These are phyloP conservation scores for Osmoderma eremita DNA, from an alignment of 2,888 invertebrate genomes.

Conservation along the genomic window DNA sequence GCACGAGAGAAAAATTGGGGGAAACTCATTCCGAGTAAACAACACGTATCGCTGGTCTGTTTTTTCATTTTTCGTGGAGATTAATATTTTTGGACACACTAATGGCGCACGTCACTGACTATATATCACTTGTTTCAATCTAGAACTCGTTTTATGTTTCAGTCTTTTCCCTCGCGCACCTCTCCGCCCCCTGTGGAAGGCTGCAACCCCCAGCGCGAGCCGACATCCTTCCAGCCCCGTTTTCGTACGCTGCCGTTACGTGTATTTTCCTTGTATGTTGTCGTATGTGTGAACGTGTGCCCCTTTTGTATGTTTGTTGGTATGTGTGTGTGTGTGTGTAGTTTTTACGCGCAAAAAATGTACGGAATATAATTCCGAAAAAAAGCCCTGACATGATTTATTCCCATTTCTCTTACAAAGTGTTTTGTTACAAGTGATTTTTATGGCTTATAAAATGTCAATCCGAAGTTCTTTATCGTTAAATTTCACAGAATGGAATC, in stretches of 20 bases:
- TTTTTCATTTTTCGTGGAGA: constrained; percentile 65
- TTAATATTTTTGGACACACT: constrained; percentile 67
- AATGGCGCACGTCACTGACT: constrained; percentile 66
- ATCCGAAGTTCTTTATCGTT: constrained; percentile 58
- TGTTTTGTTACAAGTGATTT: constrained; percentile 62
- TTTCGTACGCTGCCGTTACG: constrained; percentile 31
- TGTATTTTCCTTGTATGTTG: constrained; percentile 1
- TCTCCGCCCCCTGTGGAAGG: constrained; percentile 37
- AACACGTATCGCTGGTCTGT: constrained; percentile 55
- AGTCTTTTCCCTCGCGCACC: constrained; percentile 50
- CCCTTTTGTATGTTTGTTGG: constrained; percentile 46
- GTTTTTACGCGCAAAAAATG: constrained; percentile 57
- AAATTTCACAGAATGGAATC: constrained; percentile 50
- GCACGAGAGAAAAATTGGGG: constrained; percentile 41
- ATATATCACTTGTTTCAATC: constrained; percentile 67
- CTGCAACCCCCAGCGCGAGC: constrained; percentile 45
- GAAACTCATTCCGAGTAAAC: constrained; percentile 50
- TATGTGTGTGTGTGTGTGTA: constrained; percentile 38
- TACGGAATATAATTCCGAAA: constrained; percentile 55
- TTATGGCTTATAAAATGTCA: constrained; percentile 62
- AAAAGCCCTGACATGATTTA: constrained; percentile 59
- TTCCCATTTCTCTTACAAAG: constrained; percentile 59
- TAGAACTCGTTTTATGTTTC: constrained; percentile 66
- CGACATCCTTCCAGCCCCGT: constrained; percentile 36
- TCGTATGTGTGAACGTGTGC: constrained; percentile 22